A percentile compares a stretch with the other conserved stretches of the same genome.
Conservation (phyloP, 1,140 invertebrate genomes). For the Scaptomyza montana region DNA sequence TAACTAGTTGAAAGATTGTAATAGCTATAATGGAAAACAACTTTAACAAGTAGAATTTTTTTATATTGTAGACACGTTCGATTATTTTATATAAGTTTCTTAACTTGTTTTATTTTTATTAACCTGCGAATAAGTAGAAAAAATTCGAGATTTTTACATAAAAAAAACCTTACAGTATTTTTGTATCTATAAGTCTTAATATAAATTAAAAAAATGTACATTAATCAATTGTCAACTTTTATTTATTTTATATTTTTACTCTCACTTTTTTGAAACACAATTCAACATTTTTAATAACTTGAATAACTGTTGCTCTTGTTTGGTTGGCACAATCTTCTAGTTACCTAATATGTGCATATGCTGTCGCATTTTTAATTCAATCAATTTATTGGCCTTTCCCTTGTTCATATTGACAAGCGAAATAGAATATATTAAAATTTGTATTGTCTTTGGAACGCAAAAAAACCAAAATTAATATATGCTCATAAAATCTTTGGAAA, state of each 20-base stretch:
- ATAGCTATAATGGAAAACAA: no score
- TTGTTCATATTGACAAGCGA: not conserved
- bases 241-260: not conserved
- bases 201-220: no score
- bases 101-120: no score
- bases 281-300: not conserved
- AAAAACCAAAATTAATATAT: not conserved
- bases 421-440: not conserved
- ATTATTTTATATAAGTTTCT: no score
- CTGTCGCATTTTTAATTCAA: not conserved
- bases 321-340: not conserved
- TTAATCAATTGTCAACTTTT: no score
- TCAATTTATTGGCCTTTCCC: slow-evolving; percentile 6
- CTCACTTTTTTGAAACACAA: not conserved
- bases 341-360: not conserved
- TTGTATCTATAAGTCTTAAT: no score
- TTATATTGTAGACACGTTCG: no score
- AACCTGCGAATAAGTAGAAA: no score
- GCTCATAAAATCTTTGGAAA: not conserved
- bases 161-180: no score
- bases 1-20: no score
- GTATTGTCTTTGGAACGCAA: not conserved
- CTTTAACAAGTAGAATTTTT: no score
- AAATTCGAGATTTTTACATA: no score
- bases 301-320: not conserved